These are phyloP conservation scores for Napeogenes sylphis DNA, from an alignment of 2,888 invertebrate genomes.

Conservation along the genomic window DNA sequence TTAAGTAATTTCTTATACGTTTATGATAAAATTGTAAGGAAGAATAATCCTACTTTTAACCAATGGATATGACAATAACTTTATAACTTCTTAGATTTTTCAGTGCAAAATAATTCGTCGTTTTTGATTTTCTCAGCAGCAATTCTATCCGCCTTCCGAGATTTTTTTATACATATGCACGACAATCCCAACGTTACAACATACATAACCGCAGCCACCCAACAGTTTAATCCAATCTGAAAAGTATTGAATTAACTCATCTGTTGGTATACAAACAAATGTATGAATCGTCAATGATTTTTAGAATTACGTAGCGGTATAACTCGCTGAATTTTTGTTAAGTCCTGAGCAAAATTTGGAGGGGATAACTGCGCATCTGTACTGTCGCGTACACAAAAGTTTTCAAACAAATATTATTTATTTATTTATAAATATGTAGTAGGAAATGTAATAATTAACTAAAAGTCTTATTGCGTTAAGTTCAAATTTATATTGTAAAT, in stretches of 20 bases:
- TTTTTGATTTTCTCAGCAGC: conserved; percentile 34
- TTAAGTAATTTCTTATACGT: conserved; percentile 13
- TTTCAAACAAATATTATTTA: no score
- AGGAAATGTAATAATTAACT: no score
- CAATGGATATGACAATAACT: background rate
- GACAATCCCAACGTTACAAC: conserved; percentile 79
- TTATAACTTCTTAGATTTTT: conserved; percentile 29
- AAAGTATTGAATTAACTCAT: conserved; percentile 39
- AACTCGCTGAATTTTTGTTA: no score
- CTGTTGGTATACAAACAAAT: background rate
- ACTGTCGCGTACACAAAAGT: no score
- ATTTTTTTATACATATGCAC: conserved; percentile 39
- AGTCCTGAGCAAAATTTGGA: no score
- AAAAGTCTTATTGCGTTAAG: no score
- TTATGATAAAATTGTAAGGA: conserved; percentile 5
- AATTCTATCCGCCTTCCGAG: conserved; percentile 28
- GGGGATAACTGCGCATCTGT: no score
- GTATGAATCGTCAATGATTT: background rate
- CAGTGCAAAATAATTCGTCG: conserved; percentile 42
- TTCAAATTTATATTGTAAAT: no score
- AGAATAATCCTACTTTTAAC: no score
- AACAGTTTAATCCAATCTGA: conserved; percentile 91
- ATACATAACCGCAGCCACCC: conserved; percentile 91
- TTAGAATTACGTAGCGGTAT: no score
- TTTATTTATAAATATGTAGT: no score